Conservation (phyloP, 2,797 vertebrate species). For the Anas acuta region DNA sequence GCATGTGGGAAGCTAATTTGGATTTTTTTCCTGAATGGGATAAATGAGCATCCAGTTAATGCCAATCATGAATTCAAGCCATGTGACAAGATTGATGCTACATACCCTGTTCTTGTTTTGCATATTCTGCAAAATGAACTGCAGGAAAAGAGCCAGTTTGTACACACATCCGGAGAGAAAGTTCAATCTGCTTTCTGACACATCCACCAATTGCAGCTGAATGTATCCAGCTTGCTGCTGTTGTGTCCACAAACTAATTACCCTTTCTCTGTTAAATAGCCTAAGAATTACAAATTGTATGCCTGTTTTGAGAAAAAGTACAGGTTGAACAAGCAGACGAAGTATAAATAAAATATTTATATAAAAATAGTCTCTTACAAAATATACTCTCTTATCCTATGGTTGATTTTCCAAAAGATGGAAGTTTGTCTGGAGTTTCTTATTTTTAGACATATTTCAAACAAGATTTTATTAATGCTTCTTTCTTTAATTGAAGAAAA, state of each 20-base stretch:
- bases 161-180: slow-evolving; percentile 70
- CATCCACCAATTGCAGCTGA: slow-evolving; percentile 63
- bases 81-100: slow-evolving; percentile 72
- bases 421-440: slow-evolving; percentile 82
- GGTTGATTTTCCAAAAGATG: slow-evolving; percentile 83
- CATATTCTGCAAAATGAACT: slow-evolving; percentile 75
- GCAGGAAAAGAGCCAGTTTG: slow-evolving; percentile 75
- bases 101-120: slow-evolving; percentile 78
- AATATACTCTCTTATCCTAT: slow-evolving; percentile 92
- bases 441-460: slow-evolving; percentile 69
- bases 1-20: slow-evolving; percentile 68
- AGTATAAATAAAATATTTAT: slow-evolving; percentile 98
- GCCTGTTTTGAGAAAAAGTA: slow-evolving; percentile 75
- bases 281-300: slow-evolving; percentile 76
- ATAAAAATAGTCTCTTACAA: slow-evolving; percentile 99
- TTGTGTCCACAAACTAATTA: slow-evolving; percentile 60
- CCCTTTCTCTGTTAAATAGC: slow-evolving; percentile 66
- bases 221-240: slow-evolving; percentile 59
- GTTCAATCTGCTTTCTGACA: slow-evolving; percentile 65
- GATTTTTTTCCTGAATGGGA: slow-evolving; percentile 73
- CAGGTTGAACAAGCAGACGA: slow-evolving; percentile 80
- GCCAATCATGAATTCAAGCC: slow-evolving; percentile 61
- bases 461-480: slow-evolving; percentile 66
- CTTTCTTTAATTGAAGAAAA: slow-evolving; percentile 46
- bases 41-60: slow-evolving; percentile 73